Evolutionary conservation across 2,888 invertebrate species (phyloP), one percentile per base, ranked within the genome.

Genomic region (Allacma fusca): DNA sequence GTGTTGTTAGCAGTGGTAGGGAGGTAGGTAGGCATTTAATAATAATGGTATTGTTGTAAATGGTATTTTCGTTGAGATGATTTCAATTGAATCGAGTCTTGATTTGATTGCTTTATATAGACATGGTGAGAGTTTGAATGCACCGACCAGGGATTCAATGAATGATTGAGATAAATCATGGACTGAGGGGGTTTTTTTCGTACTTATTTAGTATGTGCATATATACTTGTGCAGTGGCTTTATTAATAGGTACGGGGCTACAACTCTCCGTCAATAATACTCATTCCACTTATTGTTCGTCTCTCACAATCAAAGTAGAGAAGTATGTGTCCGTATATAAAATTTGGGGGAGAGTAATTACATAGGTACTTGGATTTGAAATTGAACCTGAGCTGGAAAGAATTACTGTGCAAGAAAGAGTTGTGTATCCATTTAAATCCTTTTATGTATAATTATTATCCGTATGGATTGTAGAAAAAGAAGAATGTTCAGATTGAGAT

Each of bases 101-200:
- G 78, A 78, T 78, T 78, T 78, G 78, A 78, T 75, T 78, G 78
- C 78, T 78, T 78, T 73, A 78, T 78, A 74, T 68, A 64, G 76
- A 24, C 65, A 65, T 70, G 65, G 65, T 74, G 74, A 74, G 74
- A 62, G 21, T 64, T 65, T 74, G 74, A 73, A 73, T 74, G 44
- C 62, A 62, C 74, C 73, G 74, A 67, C 65, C 44, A 67, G 44
- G 65, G 65, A 67, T 44, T 74, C 44, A 65, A 21, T 67, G 74
- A 74, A 67, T 74, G 74, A 74, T 74, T 74, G 74, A 74, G 74
- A 74, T 74, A 74, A 74, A 74, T 71, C 64, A 29, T 76, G 28
- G 62, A 26, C 26, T 2, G 62, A 26, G n/a, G 62, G 62, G 62
- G 2, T 62, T 26, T 26, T 16, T 16, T 50, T n/a, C n/a, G n/a